Evolutionary conservation across 2,888 invertebrate species (phyloP), one percentile per base, ranked within the genome.

Genomic region (Lasioglossum zephyrum): DNA sequence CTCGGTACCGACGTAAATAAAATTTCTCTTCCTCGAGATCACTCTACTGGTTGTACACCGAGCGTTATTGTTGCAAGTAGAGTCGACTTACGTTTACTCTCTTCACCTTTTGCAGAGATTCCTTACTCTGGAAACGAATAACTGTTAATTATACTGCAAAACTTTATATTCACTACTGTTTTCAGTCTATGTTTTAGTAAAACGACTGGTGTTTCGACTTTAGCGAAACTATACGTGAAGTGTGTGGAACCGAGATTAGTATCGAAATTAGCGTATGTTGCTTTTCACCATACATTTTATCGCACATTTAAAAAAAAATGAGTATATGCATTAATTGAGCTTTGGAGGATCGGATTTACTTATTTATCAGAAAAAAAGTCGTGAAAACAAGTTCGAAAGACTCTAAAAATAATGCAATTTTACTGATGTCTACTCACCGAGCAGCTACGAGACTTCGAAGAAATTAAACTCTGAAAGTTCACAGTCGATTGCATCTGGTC

Each of bases 1-100:
- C 88, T 82, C 66, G 89, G 90, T 86, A 83, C 70, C 77, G 84
- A 83, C 86, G 87, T 81, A 91, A 92, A 92, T 92, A 92, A 93
- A 92, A 92, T 92, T 92, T 89, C 88, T 87, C 87, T 84, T 81
- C 84, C 85, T 84, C 78, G 79, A 86, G 81, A 88, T 88, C 89
- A 83, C 89, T 82, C 73, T 72, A 70, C 82, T 69, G 69, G 84
- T 81, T 82, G 82, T 84, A 74, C 85, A 57, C n/a, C 74, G 47
- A 53, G 74, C 77, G 81, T 79, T 86, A 86, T 86, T 89, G 88
- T 87, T 84, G 73, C 75, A 69, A 73, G 79, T 74, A 73, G 70
- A 72, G 63, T 26, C 78, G 36, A 39, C 53, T 22, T 47, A 11
- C 22, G 63, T 16, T 77, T 22, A 41, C 47, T 22, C 16, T 11